Evolutionary conservation across 2,113 vertebrate genomes (phyloP), one percentile per base, ranked within the genome.

Genomic region (Microcebus murinus): DNA sequence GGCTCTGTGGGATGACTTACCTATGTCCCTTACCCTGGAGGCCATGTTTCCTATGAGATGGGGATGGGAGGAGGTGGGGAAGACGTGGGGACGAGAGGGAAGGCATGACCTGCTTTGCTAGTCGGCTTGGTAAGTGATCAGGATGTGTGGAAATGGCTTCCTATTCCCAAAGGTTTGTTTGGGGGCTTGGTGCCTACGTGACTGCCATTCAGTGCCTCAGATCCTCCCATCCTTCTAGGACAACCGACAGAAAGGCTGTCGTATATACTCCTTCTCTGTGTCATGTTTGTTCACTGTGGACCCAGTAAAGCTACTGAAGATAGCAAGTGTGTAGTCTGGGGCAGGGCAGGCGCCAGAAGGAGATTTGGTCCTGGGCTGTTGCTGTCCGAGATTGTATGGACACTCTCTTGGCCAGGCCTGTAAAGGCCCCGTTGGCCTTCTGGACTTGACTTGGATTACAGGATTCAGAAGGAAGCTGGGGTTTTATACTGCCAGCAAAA

Each of bases 401-500:
- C 34, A 48, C 29, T 92, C 36, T 92, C 10, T 82, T 83, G 23
- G 31, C 57, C n/a, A 93, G n/a, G 8, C 6, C 61, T 70, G 14
- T 74, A 48, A 82, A 79, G 25, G 25, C 20, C 39, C 39, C n/a
- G 27, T 25, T 82, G 74, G 59, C 79, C 23, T 87, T 94, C 59
- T 36, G 90, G 81, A 85, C 57, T 55, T 96, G 63, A 79, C 3
- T 55, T 91, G 48, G 42, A 90, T 34, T 93, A 23, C 9, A 91
- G 29, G 6, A 71, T 76, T 97, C 61, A 83, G 79, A 93, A 93
- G 55, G 52, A 96, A 42, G 5, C 34, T 93, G 50, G 13, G 29
- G 36, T 45, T 95, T 96, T 87, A 55, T 63, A 36, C 50, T 92
- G 48, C 20, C 36, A 55, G 29, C 23, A 86, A 79, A 96, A 94